Evolutionary conservation across 2,113 vertebrate species (phyloP).

Genomic region (Orientallactaga bullata): DNA sequence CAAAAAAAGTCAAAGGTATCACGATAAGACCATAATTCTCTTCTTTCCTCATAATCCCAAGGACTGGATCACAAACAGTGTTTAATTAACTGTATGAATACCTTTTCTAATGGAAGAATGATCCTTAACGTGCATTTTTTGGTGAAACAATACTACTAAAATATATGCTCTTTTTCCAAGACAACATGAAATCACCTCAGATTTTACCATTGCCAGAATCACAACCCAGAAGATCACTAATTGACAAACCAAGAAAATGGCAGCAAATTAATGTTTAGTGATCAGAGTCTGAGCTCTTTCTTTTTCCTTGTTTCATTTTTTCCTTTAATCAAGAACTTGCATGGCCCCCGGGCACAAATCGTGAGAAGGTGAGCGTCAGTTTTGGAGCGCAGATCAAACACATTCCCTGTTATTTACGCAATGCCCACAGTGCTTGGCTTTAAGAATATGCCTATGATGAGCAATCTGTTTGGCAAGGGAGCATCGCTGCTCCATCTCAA

Average conservation of each 20-base stretch:
- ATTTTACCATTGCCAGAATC: conserved; percentile 10
- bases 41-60: not conserved
- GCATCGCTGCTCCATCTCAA: not conserved
- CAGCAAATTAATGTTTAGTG: not conserved
- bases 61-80: not conserved
- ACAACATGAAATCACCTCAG: not conserved
- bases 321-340: conserved; percentile 52
- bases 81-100: not conserved
- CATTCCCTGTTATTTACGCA: conserved; percentile 60
- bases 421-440: conserved; percentile 35
- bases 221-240: conserved; percentile 9
- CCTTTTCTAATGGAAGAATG: conserved; percentile 6
- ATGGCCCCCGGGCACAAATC: not conserved
- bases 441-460: not conserved
- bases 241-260: not conserved
- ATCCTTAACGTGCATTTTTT: not conserved
- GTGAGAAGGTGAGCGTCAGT: conserved; percentile 57
- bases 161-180: not conserved
- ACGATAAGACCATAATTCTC: not conserved
- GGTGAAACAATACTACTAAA: conserved; percentile 14
- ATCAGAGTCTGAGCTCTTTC: not conserved
- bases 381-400: conserved; percentile 71
- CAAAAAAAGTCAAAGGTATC: not conserved
- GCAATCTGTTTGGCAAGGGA: not conserved
- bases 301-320: not conserved